Evolutionary conservation across 2,888 invertebrate species (phyloP).

Genomic region (Isotomurus palustris): DNA sequence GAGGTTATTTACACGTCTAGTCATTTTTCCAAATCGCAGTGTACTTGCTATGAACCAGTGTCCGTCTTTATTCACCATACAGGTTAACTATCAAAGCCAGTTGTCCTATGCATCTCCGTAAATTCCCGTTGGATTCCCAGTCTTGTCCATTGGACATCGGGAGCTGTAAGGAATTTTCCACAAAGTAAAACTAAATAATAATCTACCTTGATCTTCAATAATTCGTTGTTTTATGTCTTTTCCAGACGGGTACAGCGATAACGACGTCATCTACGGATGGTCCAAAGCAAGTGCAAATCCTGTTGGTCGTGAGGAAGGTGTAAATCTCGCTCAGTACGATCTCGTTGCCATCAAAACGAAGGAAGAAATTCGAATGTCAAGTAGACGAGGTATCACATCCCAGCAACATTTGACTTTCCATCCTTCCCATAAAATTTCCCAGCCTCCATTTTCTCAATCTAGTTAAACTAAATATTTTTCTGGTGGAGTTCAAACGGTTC

Average conservation of each 20-base stretch:
- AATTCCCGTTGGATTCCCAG: constrained; percentile 56
- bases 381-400: constrained; percentile 38
- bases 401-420: no score
- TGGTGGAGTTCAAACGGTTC: background rate
- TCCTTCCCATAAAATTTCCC: no score
- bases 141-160: constrained; percentile 54
- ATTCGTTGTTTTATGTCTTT: background rate
- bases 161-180: constrained; percentile 54
- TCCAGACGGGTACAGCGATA: constrained; percentile 57
- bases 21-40: background rate
- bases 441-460: background rate
- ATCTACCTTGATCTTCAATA: background rate
- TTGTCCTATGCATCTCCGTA: constrained; percentile 54
- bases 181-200: background rate
- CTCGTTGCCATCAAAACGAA: constrained; percentile 55
- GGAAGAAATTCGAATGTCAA: constrained; percentile 39
- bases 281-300: constrained; percentile 48
- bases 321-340: constrained; percentile 58
- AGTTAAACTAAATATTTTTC: background rate
- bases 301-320: constrained; percentile 55
- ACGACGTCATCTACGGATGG: constrained; percentile 59
- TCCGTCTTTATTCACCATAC: constrained; percentile 27
- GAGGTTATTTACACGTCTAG: constrained; percentile 39
- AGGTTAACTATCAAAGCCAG: constrained; percentile 54
- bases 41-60: background rate